phyloP scores from a whole-genome alignment of 1,140 invertebrate genomes.

The Drosophila mauritiana region DNA sequence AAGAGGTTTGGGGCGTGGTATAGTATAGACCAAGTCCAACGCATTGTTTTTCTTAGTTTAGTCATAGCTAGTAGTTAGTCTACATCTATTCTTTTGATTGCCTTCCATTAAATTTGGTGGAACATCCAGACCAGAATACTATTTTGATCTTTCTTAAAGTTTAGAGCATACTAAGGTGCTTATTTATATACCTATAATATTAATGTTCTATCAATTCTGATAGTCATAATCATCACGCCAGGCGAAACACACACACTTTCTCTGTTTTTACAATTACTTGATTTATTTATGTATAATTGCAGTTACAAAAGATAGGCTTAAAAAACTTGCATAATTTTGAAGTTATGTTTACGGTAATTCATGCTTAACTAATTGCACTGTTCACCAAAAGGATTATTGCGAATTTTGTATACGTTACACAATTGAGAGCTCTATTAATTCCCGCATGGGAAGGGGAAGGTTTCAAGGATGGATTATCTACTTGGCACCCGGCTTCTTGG shows the following conservation, averaged over 20 bases:
- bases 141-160: neutral
- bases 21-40: slow-evolving; percentile 85
- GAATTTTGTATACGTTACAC: neutral
- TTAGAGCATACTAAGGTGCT: too few relatives aligned
- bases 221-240: neutral
- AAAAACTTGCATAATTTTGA: slow-evolving; percentile 43
- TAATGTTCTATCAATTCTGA: too few relatives aligned
- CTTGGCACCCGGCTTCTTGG: slow-evolving; percentile 55
- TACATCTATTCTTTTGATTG: neutral
- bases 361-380: slow-evolving; percentile 56
- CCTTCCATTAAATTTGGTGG: neutral
- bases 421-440: slow-evolving; percentile 7
- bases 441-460: neutral
- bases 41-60: slow-evolving; percentile 1
- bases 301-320: slow-evolving; percentile 67
- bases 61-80: slow-evolving; percentile 24
- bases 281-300: slow-evolving; percentile 66
- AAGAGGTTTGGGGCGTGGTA: slow-evolving; percentile 96
- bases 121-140: neutral
- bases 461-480: slow-evolving; percentile 16
- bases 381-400: neutral
- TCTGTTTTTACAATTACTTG: slow-evolving; percentile 24
- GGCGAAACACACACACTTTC: neutral
- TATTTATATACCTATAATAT: too few relatives aligned
- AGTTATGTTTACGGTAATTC: slow-evolving; percentile 26